Conservation (phyloP, 2,797 vertebrate species). For the Bufotes viridis region DNA sequence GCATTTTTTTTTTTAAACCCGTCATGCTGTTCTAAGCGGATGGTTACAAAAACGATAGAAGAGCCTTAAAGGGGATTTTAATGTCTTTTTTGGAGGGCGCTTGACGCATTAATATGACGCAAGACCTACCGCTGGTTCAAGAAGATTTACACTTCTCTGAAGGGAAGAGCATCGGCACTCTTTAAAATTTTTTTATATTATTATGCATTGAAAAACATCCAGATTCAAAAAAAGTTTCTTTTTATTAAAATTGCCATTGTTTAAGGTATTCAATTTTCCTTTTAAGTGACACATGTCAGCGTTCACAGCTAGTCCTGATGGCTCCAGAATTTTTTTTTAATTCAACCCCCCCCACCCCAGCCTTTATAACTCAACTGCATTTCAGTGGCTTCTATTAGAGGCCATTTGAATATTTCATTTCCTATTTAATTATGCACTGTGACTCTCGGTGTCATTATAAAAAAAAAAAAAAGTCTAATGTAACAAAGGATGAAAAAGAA, state of each 20-base stretch:
- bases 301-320: slow-evolving; percentile 85
- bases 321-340: slow-evolving; percentile 78
- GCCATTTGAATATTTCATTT: slow-evolving; percentile 99
- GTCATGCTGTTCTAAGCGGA: slow-evolving; percentile 65
- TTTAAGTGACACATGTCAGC: slow-evolving; percentile 95
- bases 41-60: slow-evolving; percentile 41
- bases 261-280: slow-evolving; percentile 76
- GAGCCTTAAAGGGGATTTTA: slow-evolving; percentile 45
- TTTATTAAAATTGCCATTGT: slow-evolving; percentile 76
- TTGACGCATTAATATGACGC: slow-evolving; percentile 32
- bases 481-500: slow-evolving; percentile 99
- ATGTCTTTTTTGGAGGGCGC: slow-evolving; percentile 26
- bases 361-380: slow-evolving; percentile 92
- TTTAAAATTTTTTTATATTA: neutral
- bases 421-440: slow-evolving; percentile 99
- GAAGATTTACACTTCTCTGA: slow-evolving; percentile 62
- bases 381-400: slow-evolving; percentile 98
- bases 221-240: slow-evolving; percentile 48
- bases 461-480: slow-evolving; percentile 94
- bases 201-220: neutral
- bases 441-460: slow-evolving; percentile 99
- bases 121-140: slow-evolving; percentile 59
- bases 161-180: slow-evolving; percentile 67
- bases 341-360: slow-evolving; percentile 69
- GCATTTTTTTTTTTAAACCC: slow-evolving; percentile 1